phyloP scores from a whole-genome alignment of 2,888 invertebrate genomes.

The Melikaiella ostensackeni region DNA sequence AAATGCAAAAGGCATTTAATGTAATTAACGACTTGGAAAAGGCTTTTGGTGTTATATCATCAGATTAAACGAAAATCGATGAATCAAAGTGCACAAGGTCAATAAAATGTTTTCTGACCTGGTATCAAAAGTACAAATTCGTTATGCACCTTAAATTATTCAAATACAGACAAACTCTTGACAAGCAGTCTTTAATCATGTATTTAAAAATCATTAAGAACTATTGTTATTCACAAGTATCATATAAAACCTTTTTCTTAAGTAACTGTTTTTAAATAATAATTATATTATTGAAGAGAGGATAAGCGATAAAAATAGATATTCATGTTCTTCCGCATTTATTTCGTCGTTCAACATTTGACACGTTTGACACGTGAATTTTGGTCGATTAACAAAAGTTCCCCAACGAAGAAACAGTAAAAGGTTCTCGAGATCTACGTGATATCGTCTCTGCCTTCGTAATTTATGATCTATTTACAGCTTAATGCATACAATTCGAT shows the following conservation, averaged over 20 bases:
- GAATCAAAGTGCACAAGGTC: background rate
- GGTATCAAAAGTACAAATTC: slow-evolving; percentile 56
- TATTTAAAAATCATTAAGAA: background rate
- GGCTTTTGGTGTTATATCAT: slow-evolving; percentile 18
- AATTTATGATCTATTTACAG: slow-evolving; percentile 57
- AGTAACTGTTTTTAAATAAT: too few relatives aligned
- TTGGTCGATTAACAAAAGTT: slow-evolving; percentile 59
- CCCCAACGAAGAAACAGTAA: slow-evolving; percentile 51
- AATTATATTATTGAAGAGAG: background rate
- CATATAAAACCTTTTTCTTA: too few relatives aligned
- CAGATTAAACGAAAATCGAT: background rate
- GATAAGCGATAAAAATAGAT: slow-evolving; percentile 44
- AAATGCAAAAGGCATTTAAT: slow-evolving; percentile 17
- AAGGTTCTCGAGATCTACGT: background rate
- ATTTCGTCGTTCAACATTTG: slow-evolving; percentile 57
- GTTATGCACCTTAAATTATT: slow-evolving; percentile 57
- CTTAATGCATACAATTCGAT: slow-evolving; percentile 62
- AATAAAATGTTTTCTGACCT: background rate
- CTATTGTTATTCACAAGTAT: too few relatives aligned
- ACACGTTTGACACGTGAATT: slow-evolving; percentile 57
- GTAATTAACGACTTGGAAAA: slow-evolving; percentile 23
- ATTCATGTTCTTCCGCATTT: slow-evolving; percentile 59
- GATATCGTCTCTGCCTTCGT: slow-evolving; percentile 4
- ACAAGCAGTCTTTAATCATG: slow-evolving; percentile 41
- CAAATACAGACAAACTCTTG: slow-evolving; percentile 55